Evolutionary conservation across 2,888 invertebrate species (phyloP), one percentile per base, ranked within the genome.

Genomic region (Plemyria rubiginata): DNA sequence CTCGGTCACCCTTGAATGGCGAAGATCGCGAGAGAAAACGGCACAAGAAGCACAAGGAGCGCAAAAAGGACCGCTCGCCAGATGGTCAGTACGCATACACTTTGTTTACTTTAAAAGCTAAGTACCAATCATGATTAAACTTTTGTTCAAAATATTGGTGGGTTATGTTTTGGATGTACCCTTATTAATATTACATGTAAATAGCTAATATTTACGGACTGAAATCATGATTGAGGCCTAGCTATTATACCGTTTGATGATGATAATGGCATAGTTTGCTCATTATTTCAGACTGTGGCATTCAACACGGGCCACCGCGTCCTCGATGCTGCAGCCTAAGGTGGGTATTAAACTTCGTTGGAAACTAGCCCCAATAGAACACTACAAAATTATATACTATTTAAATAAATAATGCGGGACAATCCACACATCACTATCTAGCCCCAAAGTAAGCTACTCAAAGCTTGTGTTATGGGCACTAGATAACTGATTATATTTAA

Each of bases 11-110:
- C 0, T 79, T 94, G 56, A 92, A 92, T 13, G 90, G 90, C 58
- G 94, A 94, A 68, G 94, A 94, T 68, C 94, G 94, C 68, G 93
- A 93, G 72, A 85, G 92, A 29, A 92, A 91, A 78, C 87, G 87
- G 56, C 60, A 60, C 53, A 64, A 60, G 64, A 64, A 64, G 79
- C 94, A 94, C 80, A 94, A 93, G 78, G 90, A 92, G 66, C 89
- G 92, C 78, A 92, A 91, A 74, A 88, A 87, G 76, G 90, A 91
- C 57, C 90, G 90, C 60, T 94, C 94, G 22, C 94, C 94, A 66
- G 94, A 94, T 80, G 94, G 94, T 94, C 85, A 91, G 93, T 90
- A 82, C 45, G 54, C 16, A 1, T 38, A 13, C 64, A 68, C 62
- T 74, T 28, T 69, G 56, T 52, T 70, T 72, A 62, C 63, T 59